Evolutionary conservation across 2,113 vertebrate genomes (phyloP), one percentile per base, ranked within the genome.

Genomic region (Pao palembangensis): DNA sequence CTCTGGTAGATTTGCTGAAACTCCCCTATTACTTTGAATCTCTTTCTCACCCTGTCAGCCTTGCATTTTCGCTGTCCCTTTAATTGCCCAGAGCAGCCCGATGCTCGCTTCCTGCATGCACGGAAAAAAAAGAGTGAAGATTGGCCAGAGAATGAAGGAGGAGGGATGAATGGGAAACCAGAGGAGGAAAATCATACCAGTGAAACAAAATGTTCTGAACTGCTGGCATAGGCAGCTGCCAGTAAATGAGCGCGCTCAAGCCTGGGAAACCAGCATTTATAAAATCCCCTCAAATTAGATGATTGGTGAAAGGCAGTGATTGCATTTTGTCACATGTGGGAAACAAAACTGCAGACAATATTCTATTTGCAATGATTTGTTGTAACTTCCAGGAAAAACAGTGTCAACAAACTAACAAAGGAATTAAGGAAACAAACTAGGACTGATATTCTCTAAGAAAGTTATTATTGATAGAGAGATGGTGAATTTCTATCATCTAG

Each of bases 181-280:
- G 63, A 52, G 67, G 64, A 8, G 82, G 79, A 85, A 85, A 87
- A 87, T 78, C 72, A 66, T 82, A 73, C 25, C 53, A 81, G 43
- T 57, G 69, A 78, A 87, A 88, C 85, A 84, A 83, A 87, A 89
- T 89, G 87, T 87, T 80, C 79, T 82, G 49, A 74, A 71, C 62
- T 68, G 59, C 61, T 18, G 46, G 44, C 62, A 62, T 55, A 70
- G 69, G 65, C 14, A 50, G 64, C 61, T 86, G 74, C 80, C 82
- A 85, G 87, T 75, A 88, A 87, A 80, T 82, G 54, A 78, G 51
- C 48, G 5, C 10, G 16, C 25, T 58, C 23, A 55, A 28, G 0
- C 38, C 5, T 20, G 59, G 0, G 1, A 80, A 68, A 73, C 52
- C 46, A 51, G 19, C 48, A 53, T 68, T 64, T 57, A 58, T 5